Evolutionary conservation across 2,888 invertebrate species (phyloP), one percentile per base, ranked within the genome.

Genomic region (Macaria notata): DNA sequence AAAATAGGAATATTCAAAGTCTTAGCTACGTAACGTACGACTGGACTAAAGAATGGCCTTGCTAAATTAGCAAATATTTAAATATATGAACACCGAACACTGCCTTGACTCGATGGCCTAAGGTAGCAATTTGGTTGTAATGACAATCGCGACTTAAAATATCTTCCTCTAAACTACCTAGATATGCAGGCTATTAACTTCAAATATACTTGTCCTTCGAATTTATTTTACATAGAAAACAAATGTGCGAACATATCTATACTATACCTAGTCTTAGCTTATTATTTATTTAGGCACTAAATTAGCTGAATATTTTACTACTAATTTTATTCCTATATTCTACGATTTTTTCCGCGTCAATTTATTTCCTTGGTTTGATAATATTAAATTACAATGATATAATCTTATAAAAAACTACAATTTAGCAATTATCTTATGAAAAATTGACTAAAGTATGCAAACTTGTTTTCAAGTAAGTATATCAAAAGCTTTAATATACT

Each of bases 41-140:
- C 73, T 76, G 71, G 63, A 65, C 69, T 69, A 69, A 78, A 66
- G 65, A 74, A 74, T 75, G 78, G 73, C 84, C 82, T 84, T 82
- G 78, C 62, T 54, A 75, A 79, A 83, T 77, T 81, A 73, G 75
- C 77, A 82, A 81, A 79, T 78, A 81, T 81, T 83, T 75, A 79
- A 81, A 83, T 78, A 83, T 78, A 73, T 76, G 72, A 72, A 74
- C 71, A 78, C 75, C 73, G 74, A 76, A 70, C 78, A 75, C 76
- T 78, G 69, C 83, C 83, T 84, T 83, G 84, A 77, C 69, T 75
- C 69, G 70, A 76, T 79, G 72, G 76, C 68, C 72, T 77, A 75
- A 76, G 70, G 75, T 75, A 74, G 71, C 66, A 71, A 73, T 70
- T 75, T 71, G 71, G 63, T 56, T 70, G 68, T 67, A 69, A 73